phyloP scores from a whole-genome alignment of 2,888 invertebrate species.

The Lordiphosa fenestrarum region DNA sequence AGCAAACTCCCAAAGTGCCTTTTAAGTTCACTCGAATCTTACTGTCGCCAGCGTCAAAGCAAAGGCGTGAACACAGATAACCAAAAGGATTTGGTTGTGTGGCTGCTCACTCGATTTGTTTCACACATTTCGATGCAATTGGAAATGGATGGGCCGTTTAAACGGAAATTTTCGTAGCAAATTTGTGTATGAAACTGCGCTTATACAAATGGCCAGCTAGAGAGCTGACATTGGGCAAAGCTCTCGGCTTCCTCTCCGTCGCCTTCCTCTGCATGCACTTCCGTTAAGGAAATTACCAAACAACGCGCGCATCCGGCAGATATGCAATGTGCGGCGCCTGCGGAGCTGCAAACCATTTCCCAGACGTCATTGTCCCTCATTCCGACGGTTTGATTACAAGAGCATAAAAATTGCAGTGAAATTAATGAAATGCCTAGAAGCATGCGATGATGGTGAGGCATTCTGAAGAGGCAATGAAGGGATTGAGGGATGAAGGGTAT shows the following conservation, averaged over 20 bases:
- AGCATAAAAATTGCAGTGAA: conserved; percentile 42
- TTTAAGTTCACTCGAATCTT: conserved; percentile 44
- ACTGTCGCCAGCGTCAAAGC: conserved; percentile 42
- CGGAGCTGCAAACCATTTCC: conserved; percentile 42
- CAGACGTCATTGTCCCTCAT: conserved; percentile 37
- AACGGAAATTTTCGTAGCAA: conserved; percentile 43
- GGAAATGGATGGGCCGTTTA: conserved; percentile 44
- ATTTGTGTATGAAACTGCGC: conserved; percentile 37
- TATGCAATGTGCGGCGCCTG: conserved; percentile 52
- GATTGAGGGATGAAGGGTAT: not conserved
- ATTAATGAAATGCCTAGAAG: conserved; percentile 65
- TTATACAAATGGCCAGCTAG: too few relatives aligned
- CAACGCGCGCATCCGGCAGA: conserved; percentile 68
- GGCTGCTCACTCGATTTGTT: conserved; percentile 21
- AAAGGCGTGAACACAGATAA: conserved; percentile 43
- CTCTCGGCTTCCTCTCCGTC: conserved; percentile 15
- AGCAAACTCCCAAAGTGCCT: conserved; percentile 56
- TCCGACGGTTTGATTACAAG: conserved; percentile 29
- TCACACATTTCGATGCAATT: conserved; percentile 50
- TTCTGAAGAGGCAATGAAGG: not conserved
- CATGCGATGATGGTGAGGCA: conserved; percentile 40
- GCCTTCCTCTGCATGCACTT: conserved; percentile 59
- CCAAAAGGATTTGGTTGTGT: not conserved
- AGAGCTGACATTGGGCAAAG: conserved; percentile 11
- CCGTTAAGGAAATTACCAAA: conserved; percentile 71